Evolutionary conservation across 1,140 invertebrate species (phyloP).

Genomic region (Hirudo medicinalis): DNA sequence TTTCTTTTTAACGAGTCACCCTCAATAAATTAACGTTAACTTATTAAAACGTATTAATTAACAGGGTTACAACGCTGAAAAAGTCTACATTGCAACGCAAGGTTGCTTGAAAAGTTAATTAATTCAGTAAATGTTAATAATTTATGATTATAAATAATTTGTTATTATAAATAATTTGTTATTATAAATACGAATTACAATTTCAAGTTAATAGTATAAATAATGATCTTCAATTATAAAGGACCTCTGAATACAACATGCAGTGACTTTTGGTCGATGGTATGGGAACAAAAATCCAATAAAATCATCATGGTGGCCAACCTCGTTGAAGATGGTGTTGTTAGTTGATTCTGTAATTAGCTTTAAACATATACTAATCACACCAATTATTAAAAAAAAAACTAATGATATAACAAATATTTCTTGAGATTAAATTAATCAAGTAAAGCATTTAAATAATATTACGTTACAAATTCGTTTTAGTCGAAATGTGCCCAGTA

Average conservation of each 20-base stretch:
- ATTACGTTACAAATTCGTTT: background rate
- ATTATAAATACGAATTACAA: background rate
- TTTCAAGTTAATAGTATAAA: background rate
- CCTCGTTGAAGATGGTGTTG: conserved; percentile 51
- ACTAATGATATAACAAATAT: background rate
- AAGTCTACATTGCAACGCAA: conserved; percentile 20
- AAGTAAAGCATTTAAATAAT: background rate
- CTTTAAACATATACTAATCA: background rate
- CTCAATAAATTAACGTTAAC: background rate
- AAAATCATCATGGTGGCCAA: conserved; percentile 94
- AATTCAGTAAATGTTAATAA: background rate
- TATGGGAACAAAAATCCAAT: conserved; percentile 85
- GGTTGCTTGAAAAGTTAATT: conserved; percentile 5
- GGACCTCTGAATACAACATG: conserved; percentile 85
- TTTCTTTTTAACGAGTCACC: background rate
- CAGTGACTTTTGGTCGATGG: conserved; percentile 97
- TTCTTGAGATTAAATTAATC: background rate
- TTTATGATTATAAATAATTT: background rate
- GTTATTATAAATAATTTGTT: background rate
- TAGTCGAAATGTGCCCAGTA: conserved; percentile 4
- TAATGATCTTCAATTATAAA: conserved; percentile 44
- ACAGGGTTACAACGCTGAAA: conserved; percentile 19
- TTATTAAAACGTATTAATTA: background rate
- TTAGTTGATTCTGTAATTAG: conserved; percentile 10
- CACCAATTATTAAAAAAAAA: background rate